phyloP scores from a whole-genome alignment of 2,113 vertebrate species.

The Cyprinus carpio region DNA sequence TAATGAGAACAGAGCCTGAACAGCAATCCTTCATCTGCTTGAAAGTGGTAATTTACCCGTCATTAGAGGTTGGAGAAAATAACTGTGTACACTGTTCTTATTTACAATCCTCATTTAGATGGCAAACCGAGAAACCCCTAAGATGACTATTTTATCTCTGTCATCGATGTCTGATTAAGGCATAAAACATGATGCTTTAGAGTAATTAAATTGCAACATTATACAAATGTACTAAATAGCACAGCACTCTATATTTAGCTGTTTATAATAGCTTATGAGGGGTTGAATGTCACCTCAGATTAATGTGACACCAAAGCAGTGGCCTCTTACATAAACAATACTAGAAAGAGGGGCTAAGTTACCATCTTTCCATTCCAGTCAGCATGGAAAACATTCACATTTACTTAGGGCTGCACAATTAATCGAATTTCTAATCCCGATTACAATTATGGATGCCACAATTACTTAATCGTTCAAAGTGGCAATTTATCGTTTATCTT shows the following conservation, averaged over 20 bases:
- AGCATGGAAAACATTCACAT: conserved; percentile 19
- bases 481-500: too few relatives aligned
- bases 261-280: conserved; percentile 55
- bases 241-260: conserved; percentile 63
- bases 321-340: conserved; percentile 54
- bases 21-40: too few relatives aligned
- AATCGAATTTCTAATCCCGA: too few relatives aligned
- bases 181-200: not conserved
- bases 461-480: too few relatives aligned
- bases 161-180: not conserved
- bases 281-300: conserved; percentile 66
- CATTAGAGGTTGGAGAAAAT: not conserved
- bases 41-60: not conserved
- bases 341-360: conserved; percentile 43
- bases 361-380: conserved; percentile 34
- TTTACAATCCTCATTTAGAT: not conserved
- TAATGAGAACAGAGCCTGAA: not conserved
- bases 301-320: conserved; percentile 49
- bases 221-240: conserved; percentile 56
- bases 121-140: not conserved
- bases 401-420: not conserved
- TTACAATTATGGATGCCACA: too few relatives aligned
- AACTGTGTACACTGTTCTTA: not conserved
- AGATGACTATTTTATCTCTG: not conserved
- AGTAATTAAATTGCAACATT: conserved; percentile 55